Evolutionary conservation across 2,797 vertebrate species (phyloP), one percentile per base, ranked within the genome.

Genomic region (Vipera ursinii): DNA sequence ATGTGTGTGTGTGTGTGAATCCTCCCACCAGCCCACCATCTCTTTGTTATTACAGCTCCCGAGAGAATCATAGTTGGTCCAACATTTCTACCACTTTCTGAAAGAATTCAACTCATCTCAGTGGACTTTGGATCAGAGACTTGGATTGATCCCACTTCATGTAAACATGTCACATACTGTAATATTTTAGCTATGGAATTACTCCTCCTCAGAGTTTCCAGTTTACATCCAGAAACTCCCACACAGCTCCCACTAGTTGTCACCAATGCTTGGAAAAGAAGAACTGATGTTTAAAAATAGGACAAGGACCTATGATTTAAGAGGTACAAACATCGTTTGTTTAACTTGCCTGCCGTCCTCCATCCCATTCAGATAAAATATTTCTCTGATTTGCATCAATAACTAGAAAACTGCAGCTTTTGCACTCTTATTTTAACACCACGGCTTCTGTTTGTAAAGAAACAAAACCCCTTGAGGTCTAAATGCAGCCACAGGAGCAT

Each of bases 261-360:
- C 95, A 95, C 94, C 94, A 93, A 94, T 95, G 96, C 78, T 97
- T 96, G 96, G 95, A 96, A 94, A 95, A 93, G 24, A 95, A 96
- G 93, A 95, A 91, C 90, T 95, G 95, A 95, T 94, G 93, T 95
- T 96, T 0, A n/a, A 95, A 95, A 95, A 93, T 91, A 96, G 95
- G 95, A 95, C 95, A 93, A 94, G 95, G 94, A 96, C 93, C 95
- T 91, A 91, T 95, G 93, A 96, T 96, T 85, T 96, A 96, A 96
- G 95, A 93, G 95, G 91, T 95, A 95, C 95, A 96, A 96, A 95
- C 95, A 95, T 93, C 24, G 90, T 96, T 95, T 94, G 87, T 38
- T 57, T 69, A 60, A 82, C 89, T 82, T 88, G 56, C 86, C 89
- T 44, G 65, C 44, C 24, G 44, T 22, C 9, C 69, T 89, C 17